Percentiles rank a stretch among this genome's conserved stretches.
Evolutionary conservation across 2,797 vertebrate species (phyloP).

Genomic region (Pangasius djambal): DNA sequence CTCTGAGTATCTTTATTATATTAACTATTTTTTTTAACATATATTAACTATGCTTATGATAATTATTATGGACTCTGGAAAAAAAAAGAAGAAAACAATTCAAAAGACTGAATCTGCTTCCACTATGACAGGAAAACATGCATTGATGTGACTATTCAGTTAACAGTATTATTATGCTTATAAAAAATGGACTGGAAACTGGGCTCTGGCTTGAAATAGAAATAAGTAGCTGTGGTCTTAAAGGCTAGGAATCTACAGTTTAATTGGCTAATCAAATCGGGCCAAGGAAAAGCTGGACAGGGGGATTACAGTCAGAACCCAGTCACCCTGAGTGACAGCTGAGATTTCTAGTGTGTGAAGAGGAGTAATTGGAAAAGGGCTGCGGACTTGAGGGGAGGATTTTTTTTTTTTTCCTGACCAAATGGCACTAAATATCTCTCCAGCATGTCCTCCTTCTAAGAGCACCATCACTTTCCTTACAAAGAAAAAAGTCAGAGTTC

Average conservation of each 20-base stretch:
- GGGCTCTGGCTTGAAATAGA: slow-evolving; percentile 49
- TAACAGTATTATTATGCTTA: slow-evolving; percentile 25
- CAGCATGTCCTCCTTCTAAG: slow-evolving; percentile 51
- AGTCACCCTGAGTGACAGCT: slow-evolving; percentile 61
- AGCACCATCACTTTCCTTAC: slow-evolving; percentile 49
- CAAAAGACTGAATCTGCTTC: background rate
- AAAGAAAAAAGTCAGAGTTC: slow-evolving; percentile 37
- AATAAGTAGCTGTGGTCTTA: slow-evolving; percentile 56
- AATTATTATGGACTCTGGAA: background rate
- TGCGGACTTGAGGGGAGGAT: slow-evolving; percentile 54
- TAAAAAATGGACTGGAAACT: slow-evolving; percentile 33
- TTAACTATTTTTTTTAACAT: background rate
- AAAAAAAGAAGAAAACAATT: background rate
- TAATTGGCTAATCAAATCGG: slow-evolving; percentile 59
- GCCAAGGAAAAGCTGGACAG: slow-evolving; percentile 53
- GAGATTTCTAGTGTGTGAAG: slow-evolving; percentile 60
- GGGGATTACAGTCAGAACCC: slow-evolving; percentile 57
- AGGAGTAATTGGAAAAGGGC: slow-evolving; percentile 58
- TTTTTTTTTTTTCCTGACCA: slow-evolving; percentile 52
- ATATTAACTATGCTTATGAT: background rate
- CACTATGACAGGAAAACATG: background rate
- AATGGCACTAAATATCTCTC: slow-evolving; percentile 59
- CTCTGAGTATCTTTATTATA: background rate
- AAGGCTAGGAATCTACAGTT: slow-evolving; percentile 56
- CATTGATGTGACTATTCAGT: slow-evolving; percentile 6